A percentile compares a stretch with the other conserved stretches of the same genome.
Evolutionary conservation across 2,113 vertebrate species (phyloP).

Genomic region (Micromys minutus): DNA sequence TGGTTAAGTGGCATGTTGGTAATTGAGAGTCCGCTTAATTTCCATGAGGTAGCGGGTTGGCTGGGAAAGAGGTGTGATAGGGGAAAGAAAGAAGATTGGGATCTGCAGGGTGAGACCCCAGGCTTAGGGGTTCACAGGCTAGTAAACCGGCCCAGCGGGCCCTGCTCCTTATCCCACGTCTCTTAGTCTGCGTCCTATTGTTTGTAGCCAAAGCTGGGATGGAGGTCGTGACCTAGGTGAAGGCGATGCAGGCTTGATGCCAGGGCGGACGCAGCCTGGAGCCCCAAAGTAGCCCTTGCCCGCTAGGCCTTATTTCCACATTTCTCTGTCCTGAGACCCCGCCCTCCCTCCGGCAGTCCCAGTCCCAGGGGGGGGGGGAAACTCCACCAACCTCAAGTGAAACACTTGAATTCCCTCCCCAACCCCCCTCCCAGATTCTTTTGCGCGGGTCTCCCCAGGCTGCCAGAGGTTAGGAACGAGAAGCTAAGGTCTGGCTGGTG

Average conservation of each 20-base stretch:
- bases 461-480: neutral
- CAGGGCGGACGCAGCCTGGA: constrained; percentile 26
- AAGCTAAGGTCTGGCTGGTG: neutral
- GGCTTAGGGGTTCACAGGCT: constrained; percentile 31
- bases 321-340: neutral
- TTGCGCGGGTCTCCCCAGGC: neutral
- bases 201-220: constrained; percentile 55
- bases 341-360: neutral
- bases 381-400: neutral
- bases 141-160: constrained; percentile 28
- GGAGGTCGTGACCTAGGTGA: constrained; percentile 82
- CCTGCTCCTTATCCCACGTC: no score
- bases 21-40: neutral
- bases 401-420: no score
- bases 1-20: neutral
- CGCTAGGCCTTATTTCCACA: neutral
- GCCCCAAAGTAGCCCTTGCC: neutral
- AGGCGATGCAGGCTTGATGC: constrained; percentile 70
- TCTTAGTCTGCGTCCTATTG: constrained; percentile 81
- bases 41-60: neutral
- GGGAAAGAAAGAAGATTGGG: neutral
- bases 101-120: neutral
- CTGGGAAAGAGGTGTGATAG: neutral
- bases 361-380: no score
- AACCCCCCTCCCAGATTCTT: neutral